Percentiles rank a stretch among this genome's conserved stretches.
Conservation (phyloP, 1,140 invertebrate species). For the Wasmannia auropunctata region DNA sequence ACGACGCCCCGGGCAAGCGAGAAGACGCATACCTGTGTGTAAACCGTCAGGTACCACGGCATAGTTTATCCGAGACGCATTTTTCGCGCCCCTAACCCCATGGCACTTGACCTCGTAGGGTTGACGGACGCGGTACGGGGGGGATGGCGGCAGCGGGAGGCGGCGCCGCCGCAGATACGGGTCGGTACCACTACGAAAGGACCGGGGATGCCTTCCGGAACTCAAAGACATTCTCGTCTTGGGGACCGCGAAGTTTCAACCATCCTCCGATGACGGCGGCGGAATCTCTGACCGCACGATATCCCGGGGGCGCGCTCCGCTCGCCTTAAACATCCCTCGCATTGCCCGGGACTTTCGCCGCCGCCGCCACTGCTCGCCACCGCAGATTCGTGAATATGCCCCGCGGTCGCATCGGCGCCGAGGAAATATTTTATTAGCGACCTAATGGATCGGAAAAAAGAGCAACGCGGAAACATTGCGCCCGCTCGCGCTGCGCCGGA, state of each 20-base stretch:
- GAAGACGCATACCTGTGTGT: constrained; percentile 69
- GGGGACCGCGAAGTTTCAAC: constrained; percentile 81
- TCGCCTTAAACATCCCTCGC: constrained; percentile 80
- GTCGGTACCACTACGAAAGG: constrained; percentile 42
- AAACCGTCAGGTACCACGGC: constrained; percentile 57
- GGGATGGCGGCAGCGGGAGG: not conserved
- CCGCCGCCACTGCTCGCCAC: constrained; percentile 10
- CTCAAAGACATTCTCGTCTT: constrained; percentile 85
- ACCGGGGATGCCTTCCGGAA: constrained; percentile 79
- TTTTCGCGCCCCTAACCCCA: constrained; percentile 70
- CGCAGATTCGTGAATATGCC: constrained; percentile 27
- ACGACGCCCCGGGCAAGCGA: not conserved
- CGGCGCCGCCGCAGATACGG: constrained; percentile 45
- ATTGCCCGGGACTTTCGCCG: constrained; percentile 52
- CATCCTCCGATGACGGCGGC: constrained; percentile 75
- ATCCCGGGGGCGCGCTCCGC: constrained; percentile 78
- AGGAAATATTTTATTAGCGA: constrained; percentile 55
- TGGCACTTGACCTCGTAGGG: constrained; percentile 50
- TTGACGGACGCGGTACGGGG: constrained; percentile 10
- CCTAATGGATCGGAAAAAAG: constrained; percentile 51
- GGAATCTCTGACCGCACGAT: constrained; percentile 84
- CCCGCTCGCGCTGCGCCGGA: not conserved
- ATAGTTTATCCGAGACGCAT: constrained; percentile 73
- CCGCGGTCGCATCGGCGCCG: constrained; percentile 17
- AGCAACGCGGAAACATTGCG: not conserved